Evolutionary conservation across 1,140 invertebrate genomes (phyloP).

Genomic region (Lucilia sericata): DNA sequence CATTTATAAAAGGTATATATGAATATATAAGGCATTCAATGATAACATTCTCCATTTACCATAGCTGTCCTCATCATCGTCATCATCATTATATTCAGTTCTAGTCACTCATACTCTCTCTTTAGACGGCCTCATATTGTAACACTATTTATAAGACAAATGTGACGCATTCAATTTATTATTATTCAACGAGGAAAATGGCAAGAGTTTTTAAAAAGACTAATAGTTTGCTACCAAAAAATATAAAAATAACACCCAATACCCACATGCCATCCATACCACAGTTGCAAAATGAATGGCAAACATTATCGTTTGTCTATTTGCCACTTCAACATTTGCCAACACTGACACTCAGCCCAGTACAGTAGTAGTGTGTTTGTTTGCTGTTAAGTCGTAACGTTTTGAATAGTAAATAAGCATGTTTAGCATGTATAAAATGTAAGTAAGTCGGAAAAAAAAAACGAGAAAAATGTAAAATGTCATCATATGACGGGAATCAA

Average conservation of each 20-base stretch:
- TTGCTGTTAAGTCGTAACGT: background rate
- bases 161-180: conserved; percentile 42
- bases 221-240: conserved; percentile 7
- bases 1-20: background rate
- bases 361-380: background rate
- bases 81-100: background rate
- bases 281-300: conserved; percentile 19
- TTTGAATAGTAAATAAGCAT: background rate
- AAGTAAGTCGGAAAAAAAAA: background rate
- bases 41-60: background rate
- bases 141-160: conserved; percentile 34
- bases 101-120: too few species aligned
- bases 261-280: too few species aligned
- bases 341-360: background rate
- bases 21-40: background rate
- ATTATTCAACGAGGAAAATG: conserved; percentile 34
- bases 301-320: conserved; percentile 27
- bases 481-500: conserved; percentile 68
- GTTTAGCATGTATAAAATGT: background rate
- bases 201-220: conserved; percentile 10
- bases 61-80: background rate
- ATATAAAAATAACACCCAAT: background rate
- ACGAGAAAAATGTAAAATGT: conserved; percentile 59
- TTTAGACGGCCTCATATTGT: background rate
- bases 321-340: background rate